Evolutionary conservation across 35 echinoderm and acorn worm genomes (phyloP).

Genomic region (Lytechinus variegatus): DNA sequence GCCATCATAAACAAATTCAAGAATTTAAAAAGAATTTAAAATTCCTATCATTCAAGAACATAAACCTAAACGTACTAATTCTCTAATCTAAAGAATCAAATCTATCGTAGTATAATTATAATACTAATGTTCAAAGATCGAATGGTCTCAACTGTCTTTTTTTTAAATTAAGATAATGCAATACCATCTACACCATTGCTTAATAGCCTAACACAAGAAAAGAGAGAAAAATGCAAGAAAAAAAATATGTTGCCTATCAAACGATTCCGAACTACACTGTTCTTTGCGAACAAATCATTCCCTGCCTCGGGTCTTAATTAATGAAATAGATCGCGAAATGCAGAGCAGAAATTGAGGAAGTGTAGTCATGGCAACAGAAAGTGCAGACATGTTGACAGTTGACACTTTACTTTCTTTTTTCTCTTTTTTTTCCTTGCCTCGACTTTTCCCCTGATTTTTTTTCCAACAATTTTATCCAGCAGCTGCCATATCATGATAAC

Average conservation of each 20-base stretch:
- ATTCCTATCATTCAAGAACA: too few relatives aligned
- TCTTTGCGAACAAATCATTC: slow-evolving; percentile 6
- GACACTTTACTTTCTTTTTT: slow-evolving; percentile 31
- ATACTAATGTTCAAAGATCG: too few relatives aligned
- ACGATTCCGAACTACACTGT: too few relatives aligned
- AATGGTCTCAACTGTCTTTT: too few relatives aligned
- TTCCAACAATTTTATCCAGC: neutral
- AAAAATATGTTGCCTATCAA: neutral
- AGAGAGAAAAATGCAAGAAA: neutral
- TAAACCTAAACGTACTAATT: too few relatives aligned
- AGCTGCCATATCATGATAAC: neutral
- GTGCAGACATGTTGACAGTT: slow-evolving; percentile 28
- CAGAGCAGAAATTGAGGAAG: slow-evolving; percentile 1
- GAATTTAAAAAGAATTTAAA: too few relatives aligned
- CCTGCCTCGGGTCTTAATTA: slow-evolving; percentile 23
- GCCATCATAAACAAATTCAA: too few relatives aligned
- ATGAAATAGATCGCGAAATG: slow-evolving; percentile 40
- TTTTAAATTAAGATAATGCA: too few relatives aligned
- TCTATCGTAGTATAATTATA: too few relatives aligned
- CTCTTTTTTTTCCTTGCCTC: neutral
- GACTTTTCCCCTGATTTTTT: neutral
- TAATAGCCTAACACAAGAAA: neutral
- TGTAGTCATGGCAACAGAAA: neutral
- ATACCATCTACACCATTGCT: neutral
- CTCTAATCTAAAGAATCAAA: too few relatives aligned